Base-by-base conservation (phyloP, 2,888 invertebrate species). In the Keiferia lycopersicella region DNA sequence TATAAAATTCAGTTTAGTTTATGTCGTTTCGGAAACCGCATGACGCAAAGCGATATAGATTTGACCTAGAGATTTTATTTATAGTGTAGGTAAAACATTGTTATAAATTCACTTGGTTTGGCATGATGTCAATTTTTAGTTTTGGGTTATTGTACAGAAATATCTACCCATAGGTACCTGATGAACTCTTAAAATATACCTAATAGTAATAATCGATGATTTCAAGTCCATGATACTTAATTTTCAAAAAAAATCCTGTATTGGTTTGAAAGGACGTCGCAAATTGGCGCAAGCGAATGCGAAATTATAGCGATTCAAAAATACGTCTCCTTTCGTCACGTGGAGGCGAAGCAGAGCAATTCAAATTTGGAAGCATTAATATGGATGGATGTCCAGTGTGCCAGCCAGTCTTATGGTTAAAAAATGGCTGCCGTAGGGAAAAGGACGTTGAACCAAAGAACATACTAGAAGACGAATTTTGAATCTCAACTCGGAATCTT, bases 311-410 rank as follows among this genome's bases (percentile, higher is more conserved):
- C 4, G 22, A 51, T 18, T 22, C 12, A 26, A 26, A 14, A n/a
- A 12, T 22, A 56, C 30, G 56, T 34, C 56, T n/a, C n/a, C 22
- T 14, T 6, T 2, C 7, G 34, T 30, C 56, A 56, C 56, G 56
- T 56, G 53, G 26, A 53, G 2, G 26, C 53, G 53, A 53, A 22
- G 1, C 14, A 22, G 56, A 34, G 12, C 56, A 26, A 56, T 56
- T 56, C 26, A 26, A 34, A 56, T 56, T 34, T n/a, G 56, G 56
- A 26, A 26, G 53, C 53, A 53, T 53, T 26, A 53, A 56, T 34
- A 56, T 56, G 26, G 7, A 56, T 34, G 26, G n/a, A 30, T 34
- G 34, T n/a, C 22, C 20, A 20, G 56, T 34, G 34, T 14, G 30
- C 26, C 11, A 34, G 56, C 30, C n/a, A 7, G 30, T 20, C 22